Evolutionary conservation across 2,797 vertebrate species (phyloP), one percentile per base, ranked within the genome.

Genomic region (Falco peregrinus): DNA sequence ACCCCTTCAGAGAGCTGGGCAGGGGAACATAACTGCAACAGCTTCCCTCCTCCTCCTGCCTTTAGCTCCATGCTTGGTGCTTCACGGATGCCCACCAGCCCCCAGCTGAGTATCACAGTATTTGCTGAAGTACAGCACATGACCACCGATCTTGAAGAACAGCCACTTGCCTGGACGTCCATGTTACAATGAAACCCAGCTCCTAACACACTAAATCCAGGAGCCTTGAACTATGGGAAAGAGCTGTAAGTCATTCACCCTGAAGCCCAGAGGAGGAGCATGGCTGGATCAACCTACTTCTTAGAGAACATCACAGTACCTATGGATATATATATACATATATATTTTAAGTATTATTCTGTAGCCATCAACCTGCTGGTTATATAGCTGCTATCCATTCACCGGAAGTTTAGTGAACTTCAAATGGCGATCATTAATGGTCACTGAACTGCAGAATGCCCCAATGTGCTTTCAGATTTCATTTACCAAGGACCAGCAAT

Each of bases 371-470:
- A 93, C 84, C 82, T 95, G 96, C 97, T 96, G 95, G 96, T 97
- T 97, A 97, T 93, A 71, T 64, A 91, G 97, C 96, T 96, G 90
- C 96, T 97, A 97, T 95, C 96, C 95, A 96, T 86, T 98, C 94
- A 97, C 95, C 97, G 97, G 96, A 98, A 98, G 96, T 98, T 97
- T 98, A 98, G 96, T 98, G 98, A 98, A 98, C 98, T 98, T 98
- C 98, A 98, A 97, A 98, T 89, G 97, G 97, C 97, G 97, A 98
- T 98, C 97, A 96, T 97, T 98, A 98, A 98, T 97, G 98, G 98
- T 98, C 98, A 98, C 97, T 92, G 98, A 97, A 98, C 98, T 97
- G 97, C 97, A 96, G 96, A 97, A 97, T 79, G 97, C 98, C 98
- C 97, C 97, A 95, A 73, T 60, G 89, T 97, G 97, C 97, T 97